Evolutionary conservation across 2,797 vertebrate species (phyloP), one percentile per base, ranked within the genome.

Genomic region (Aphelocoma californica): DNA sequence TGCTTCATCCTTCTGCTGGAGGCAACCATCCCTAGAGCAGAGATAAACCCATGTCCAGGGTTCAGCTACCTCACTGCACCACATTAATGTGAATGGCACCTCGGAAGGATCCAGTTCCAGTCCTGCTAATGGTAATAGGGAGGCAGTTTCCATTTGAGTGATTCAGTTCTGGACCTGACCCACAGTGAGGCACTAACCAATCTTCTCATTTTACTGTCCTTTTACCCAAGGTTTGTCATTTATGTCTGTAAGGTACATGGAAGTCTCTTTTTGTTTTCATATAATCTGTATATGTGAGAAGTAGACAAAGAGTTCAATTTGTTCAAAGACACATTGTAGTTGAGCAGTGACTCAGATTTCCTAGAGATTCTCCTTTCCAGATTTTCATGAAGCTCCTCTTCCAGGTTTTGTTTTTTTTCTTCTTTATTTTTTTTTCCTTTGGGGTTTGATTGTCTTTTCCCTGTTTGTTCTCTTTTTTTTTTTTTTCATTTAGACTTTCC

Each of bases 381-480:
- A 42, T 72, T 82, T 69, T 69, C 14, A 9, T 54, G 31, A 25
- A 64, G 7, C 4, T 88, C 2, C 9, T 54, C 28, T 61, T 69
- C 7, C 3, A n/a, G 4, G 1, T 2, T 47, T n/a, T 26, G 15
- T 17, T 13, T n/a, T 54, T 38, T 5, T 2, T 20, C 18, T 12
- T 5, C n/a, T 32, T 32, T 25, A 42, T 42, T 42, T 53, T n/a
- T 57, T 7, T 2, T 18, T 1, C 5, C 12, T 45, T 51, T 34
- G 9, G 4, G 5, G 1, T 36, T 74, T 80, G 31, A 12, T 26
- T 0, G 0, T 23, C 2, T 21, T 36, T 34, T 48, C 8, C 18
- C 47, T 29, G 3, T 45, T 58, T 50, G 6, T 14, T 56, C 66
- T 34, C 19, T 34, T 28, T 24, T 40, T 48, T n/a, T n/a, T n/a